Conservation (phyloP, 1,140 invertebrate species). For the Agrypnia vestita region DNA sequence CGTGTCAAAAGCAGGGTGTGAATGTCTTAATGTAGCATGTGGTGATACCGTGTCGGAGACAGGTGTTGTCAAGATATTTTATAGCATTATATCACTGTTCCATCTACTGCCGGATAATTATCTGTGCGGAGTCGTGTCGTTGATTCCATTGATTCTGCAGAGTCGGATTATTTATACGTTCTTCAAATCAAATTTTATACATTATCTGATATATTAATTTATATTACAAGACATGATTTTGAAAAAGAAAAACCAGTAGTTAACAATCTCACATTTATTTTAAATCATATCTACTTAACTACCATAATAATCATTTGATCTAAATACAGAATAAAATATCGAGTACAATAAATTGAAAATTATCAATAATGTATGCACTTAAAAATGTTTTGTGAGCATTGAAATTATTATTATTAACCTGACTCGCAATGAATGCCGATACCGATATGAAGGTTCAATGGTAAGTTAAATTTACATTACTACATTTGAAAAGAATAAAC, state of each 20-base stretch:
- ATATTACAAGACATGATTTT: no score
- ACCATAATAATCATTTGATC: constrained; percentile 37
- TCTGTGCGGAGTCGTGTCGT: no score
- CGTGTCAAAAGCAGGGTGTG: no score
- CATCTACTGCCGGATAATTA: no score
- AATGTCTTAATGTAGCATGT: no score
- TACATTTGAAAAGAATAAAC: not conserved
- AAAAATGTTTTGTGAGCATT: constrained; percentile 21
- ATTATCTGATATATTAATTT: no score
- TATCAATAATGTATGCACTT: constrained; percentile 37
- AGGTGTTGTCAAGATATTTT: no score
- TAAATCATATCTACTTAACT: constrained; percentile 48
- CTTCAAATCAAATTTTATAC: no score
- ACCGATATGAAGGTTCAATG: not conserved
- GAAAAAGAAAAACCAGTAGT: constrained; percentile 25
- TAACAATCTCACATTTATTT: constrained; percentile 53
- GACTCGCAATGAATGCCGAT: not conserved
- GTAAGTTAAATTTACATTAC: constrained; percentile 9
- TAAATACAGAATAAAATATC: constrained; percentile 44
- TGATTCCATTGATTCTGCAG: no score
- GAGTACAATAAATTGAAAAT: constrained; percentile 40
- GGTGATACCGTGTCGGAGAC: no score
- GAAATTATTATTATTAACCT: constrained; percentile 1
- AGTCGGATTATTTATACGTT: no score
- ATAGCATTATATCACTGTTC: no score